Conservation (phyloP, 2,797 vertebrate species). For the Podarcis siculus region DNA sequence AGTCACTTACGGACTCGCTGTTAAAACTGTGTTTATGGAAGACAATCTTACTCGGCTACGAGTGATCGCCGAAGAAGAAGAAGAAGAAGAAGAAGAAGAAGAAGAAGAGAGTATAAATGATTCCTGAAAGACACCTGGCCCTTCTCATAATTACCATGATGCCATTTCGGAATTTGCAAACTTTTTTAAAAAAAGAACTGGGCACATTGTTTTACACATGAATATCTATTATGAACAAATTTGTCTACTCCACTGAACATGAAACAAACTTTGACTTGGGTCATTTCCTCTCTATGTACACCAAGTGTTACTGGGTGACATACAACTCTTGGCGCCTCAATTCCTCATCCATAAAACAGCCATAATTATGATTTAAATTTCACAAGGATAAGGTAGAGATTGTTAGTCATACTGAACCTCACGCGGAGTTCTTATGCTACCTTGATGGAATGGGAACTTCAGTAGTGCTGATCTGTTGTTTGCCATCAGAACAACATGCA, state of each 20-base stretch:
- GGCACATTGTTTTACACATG: too few relatives aligned
- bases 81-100: not conserved
- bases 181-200: not conserved
- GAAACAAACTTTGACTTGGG: not conserved
- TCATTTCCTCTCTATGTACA: too few relatives aligned
- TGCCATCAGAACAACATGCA: not conserved
- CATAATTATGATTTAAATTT: not conserved
- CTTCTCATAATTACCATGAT: constrained; percentile 69
- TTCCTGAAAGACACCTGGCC: constrained; percentile 50
- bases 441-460: not conserved
- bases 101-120: not conserved
- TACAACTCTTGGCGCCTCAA: not conserved
- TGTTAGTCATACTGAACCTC: not conserved
- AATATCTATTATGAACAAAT: not conserved
- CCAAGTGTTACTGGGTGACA: not conserved
- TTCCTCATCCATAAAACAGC: not conserved
- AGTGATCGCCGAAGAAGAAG: not conserved
- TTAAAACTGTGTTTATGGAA: too few relatives aligned
- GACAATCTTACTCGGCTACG: too few relatives aligned
- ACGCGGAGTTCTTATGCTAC: not conserved
- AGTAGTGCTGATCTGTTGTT: not conserved
- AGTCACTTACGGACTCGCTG: too few relatives aligned
- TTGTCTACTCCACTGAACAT: not conserved
- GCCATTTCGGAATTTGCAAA: constrained; percentile 44
- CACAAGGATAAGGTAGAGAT: not conserved